These are phyloP conservation scores for Phengaris alcon DNA, from an alignment of 2,888 invertebrate genomes.

Conservation along the genomic window DNA sequence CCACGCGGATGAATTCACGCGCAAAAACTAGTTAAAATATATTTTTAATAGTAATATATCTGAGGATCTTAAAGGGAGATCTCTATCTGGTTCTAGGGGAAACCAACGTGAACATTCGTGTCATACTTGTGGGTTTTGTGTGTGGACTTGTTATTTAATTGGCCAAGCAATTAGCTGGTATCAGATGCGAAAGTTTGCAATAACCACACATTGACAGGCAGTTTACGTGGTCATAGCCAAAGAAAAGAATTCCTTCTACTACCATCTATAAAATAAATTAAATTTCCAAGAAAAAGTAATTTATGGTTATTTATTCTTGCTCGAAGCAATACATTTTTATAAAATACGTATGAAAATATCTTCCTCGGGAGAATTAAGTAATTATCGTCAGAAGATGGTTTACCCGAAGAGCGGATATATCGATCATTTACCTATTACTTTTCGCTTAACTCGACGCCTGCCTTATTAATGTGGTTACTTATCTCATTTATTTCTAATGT, in stretches of 20 bases:
- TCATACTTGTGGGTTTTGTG: neutral
- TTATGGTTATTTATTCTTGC: neutral
- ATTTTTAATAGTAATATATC: too few relatives aligned
- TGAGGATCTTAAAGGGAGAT: too few relatives aligned
- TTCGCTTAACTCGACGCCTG: conserved; percentile 1
- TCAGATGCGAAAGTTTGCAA: neutral
- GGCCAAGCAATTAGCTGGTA: neutral
- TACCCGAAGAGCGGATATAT: conserved; percentile 29
- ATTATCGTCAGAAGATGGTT: conserved; percentile 16
- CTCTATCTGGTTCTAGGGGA: neutral
- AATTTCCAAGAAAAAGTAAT: neutral
- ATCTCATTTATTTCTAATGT: neutral
- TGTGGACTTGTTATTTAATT: neutral
- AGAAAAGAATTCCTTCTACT: neutral
- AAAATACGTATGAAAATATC: neutral
- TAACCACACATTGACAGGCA: neutral
- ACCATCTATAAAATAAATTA: neutral
- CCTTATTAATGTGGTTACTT: neutral
- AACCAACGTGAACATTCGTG: neutral
- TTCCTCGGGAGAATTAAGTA: neutral
- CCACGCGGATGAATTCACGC: too few relatives aligned
- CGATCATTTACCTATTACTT: conserved; percentile 37
- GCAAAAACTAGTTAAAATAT: too few relatives aligned
- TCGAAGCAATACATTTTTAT: neutral
- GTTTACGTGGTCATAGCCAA: neutral